phyloP scores from a whole-genome alignment of 2,888 invertebrate species.

The Caenorhabditis angaria region DNA sequence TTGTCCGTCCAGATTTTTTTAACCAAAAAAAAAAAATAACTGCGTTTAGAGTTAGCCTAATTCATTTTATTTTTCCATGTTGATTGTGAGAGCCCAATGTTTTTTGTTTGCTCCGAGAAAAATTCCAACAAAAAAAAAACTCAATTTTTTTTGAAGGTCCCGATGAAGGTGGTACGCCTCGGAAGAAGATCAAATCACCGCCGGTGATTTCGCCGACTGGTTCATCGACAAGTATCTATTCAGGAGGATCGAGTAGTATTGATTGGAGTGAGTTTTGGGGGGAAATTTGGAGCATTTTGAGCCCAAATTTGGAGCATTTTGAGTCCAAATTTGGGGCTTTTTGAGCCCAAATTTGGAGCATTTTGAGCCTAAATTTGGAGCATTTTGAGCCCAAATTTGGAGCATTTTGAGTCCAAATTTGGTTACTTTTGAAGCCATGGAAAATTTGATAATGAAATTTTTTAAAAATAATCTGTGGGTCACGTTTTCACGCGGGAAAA shows the following conservation, averaged over 20 bases:
- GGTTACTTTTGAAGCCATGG: neutral
- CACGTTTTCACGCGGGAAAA: neutral
- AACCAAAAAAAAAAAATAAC: too few relatives aligned
- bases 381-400: too few relatives aligned
- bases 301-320: neutral
- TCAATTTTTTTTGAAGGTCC: slow-evolving; percentile 69
- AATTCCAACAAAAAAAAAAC: neutral
- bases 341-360: neutral
- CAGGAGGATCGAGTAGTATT: slow-evolving; percentile 69
- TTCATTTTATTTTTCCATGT: too few relatives aligned
- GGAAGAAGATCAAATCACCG: slow-evolving; percentile 72
- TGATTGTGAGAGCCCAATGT: neutral
- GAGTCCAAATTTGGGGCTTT: neutral
- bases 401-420: neutral
- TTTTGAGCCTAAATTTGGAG: neutral
- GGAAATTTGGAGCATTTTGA: neutral
- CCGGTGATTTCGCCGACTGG: slow-evolving; percentile 72
- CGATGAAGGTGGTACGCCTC: slow-evolving; percentile 72
- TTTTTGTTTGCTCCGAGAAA: neutral
- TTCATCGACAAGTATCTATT: slow-evolving; percentile 70
- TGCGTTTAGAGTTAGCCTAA: too few relatives aligned
- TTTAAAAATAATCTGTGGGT: too few relatives aligned
- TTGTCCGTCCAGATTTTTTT: too few relatives aligned
- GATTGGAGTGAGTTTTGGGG: slow-evolving; percentile 65
- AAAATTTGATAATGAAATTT: slow-evolving; percentile 4